Conservation (phyloP, 2,888 invertebrate genomes). For the Eilema sororculum region DNA sequence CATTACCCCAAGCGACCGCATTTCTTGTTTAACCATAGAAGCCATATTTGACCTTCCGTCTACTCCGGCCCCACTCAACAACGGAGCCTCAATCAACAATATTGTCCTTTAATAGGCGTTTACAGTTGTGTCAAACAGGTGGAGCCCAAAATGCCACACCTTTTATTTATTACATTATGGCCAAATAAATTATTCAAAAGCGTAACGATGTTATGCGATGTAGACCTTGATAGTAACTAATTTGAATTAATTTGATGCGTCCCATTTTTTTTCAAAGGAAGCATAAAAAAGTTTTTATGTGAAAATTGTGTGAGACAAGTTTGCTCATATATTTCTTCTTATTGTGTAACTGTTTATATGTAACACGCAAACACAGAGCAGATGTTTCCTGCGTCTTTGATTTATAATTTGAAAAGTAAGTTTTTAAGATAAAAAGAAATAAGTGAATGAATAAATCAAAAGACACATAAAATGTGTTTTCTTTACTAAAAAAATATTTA, state of each 20-base stretch:
- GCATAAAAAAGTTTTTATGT: conserved; percentile 69
- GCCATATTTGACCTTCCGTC: too few relatives aligned
- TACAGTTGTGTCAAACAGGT: conserved; percentile 66
- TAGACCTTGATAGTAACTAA: conserved; percentile 71
- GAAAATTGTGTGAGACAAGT: conserved; percentile 61
- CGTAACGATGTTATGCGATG: conserved; percentile 75
- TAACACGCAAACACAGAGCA: conserved; percentile 64
- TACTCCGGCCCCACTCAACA: too few relatives aligned
- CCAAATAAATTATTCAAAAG: conserved; percentile 79
- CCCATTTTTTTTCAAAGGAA: conserved; percentile 69
- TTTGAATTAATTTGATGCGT: conserved; percentile 79
- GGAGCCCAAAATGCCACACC: conserved; percentile 78
- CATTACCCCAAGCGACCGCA: too few relatives aligned
- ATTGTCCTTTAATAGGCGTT: conserved; percentile 64
- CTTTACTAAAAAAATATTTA: not conserved
- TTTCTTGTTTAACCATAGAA: too few relatives aligned
- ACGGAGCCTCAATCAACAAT: conserved; percentile 28
- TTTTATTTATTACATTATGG: conserved; percentile 71
- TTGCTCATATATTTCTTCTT: conserved; percentile 61
- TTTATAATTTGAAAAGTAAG: conserved; percentile 59
- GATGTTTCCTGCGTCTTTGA: conserved; percentile 68
- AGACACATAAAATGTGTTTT: not conserved
- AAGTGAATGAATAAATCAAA: conserved; percentile 33
- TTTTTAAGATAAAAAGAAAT: conserved; percentile 46
- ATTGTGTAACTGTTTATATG: conserved; percentile 65